These are phyloP conservation scores for Grammatotria lemairii DNA, from an alignment of 2,113 vertebrate genomes.

Conservation along the genomic window DNA sequence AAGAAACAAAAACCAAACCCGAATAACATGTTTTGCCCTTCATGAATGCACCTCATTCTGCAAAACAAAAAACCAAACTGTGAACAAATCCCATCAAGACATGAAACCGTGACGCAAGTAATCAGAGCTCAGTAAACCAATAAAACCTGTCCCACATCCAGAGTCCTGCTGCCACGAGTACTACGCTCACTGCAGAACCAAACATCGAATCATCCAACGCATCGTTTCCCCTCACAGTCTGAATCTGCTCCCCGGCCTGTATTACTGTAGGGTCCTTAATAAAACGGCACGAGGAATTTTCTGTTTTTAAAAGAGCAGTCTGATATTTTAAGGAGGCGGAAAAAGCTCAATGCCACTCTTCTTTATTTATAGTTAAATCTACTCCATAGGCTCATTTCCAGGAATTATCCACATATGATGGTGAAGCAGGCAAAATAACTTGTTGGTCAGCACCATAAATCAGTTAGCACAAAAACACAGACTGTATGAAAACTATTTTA, in stretches of 20 bases:
- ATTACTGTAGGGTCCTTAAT: neutral
- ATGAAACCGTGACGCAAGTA: neutral
- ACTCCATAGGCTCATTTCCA: accelerated
- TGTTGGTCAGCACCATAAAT: neutral
- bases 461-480: neutral
- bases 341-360: accelerated
- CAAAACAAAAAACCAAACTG: neutral
- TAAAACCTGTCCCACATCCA: neutral
- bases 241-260: neutral
- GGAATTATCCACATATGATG: neutral
- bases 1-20: neutral
- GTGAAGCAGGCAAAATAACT: neutral
- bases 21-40: neutral
- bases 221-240: neutral
- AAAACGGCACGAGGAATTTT: neutral
- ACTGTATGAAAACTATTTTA: accelerated
- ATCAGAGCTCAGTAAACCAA: accelerated
- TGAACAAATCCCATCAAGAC: neutral
- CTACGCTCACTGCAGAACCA: neutral
- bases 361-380: accelerated
- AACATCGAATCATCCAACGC: accelerated
- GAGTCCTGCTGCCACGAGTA: neutral
- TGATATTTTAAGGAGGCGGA: accelerated
- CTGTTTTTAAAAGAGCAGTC: accelerated
- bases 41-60: neutral